These are phyloP conservation scores for Leptopilina syphax DNA, from an alignment of 2,888 invertebrate genomes.

Conservation along the genomic window DNA sequence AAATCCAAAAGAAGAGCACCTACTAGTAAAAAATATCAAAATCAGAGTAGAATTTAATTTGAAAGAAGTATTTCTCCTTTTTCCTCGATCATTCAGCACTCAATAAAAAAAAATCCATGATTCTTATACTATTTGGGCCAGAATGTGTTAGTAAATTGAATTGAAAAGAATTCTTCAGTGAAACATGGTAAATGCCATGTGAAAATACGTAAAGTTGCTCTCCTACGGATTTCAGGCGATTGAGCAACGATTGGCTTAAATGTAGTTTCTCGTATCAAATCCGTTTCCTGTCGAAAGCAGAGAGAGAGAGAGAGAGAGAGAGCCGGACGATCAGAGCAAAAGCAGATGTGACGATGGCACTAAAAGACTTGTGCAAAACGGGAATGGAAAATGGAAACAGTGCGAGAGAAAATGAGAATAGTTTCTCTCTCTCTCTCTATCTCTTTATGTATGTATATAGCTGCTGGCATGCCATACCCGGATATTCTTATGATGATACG, in stretches of 20 bases:
- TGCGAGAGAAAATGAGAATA: slow-evolving; percentile 47
- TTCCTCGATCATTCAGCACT: no score
- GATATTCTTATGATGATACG: slow-evolving; percentile 23
- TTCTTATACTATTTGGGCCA: no score
- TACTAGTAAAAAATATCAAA: no score
- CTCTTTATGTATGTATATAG: background rate
- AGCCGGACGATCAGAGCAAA: slow-evolving; percentile 42
- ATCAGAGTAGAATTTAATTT: no score
- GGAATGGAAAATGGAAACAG: slow-evolving; percentile 58
- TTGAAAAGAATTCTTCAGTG: no score
- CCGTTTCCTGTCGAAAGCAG: slow-evolving; percentile 3
- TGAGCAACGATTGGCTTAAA: slow-evolving; percentile 26
- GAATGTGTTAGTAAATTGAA: no score
- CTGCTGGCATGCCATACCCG: slow-evolving; percentile 1
- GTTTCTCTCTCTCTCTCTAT: no score
- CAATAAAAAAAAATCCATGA: no score
- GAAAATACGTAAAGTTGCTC: background rate
- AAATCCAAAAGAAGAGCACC: no score
- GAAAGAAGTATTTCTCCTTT: no score
- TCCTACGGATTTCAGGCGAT: slow-evolving; percentile 6
- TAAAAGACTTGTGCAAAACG: slow-evolving; percentile 57
- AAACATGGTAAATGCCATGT: background rate
- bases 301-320: no score
- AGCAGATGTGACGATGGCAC: slow-evolving; percentile 55
- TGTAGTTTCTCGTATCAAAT: slow-evolving; percentile 24